A percentile compares a stretch with the other conserved stretches of the same genome.
phyloP scores from a whole-genome alignment of 1,140 invertebrate genomes.

The Sycophaga agraensis region DNA sequence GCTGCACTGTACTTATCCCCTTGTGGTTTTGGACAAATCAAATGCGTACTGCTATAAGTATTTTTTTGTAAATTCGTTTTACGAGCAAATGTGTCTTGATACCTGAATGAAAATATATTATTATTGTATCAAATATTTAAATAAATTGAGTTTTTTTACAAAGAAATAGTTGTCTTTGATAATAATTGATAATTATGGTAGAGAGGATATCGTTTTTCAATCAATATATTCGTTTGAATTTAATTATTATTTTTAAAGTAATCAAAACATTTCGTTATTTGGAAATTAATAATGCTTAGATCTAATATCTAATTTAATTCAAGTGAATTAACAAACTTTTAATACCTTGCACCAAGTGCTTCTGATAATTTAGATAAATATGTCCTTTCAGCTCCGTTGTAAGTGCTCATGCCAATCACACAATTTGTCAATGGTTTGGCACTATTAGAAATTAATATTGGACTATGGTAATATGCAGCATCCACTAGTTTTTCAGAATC shows the following conservation, averaged over 20 bases:
- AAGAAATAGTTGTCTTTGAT: too few relatives aligned
- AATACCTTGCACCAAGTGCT: slow-evolving; percentile 71
- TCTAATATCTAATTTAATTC: too few relatives aligned
- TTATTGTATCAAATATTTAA: too few relatives aligned
- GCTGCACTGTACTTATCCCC: slow-evolving; percentile 84
- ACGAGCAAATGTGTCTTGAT: slow-evolving; percentile 66
- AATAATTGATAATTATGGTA: too few relatives aligned
- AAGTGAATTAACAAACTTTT: neutral
- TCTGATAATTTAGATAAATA: slow-evolving; percentile 71
- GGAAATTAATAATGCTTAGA: too few relatives aligned
- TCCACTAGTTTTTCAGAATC: slow-evolving; percentile 61
- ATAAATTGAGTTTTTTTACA: too few relatives aligned
- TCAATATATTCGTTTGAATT: too few relatives aligned
- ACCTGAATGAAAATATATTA: slow-evolving; percentile 42
- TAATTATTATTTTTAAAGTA: too few relatives aligned
- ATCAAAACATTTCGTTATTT: too few relatives aligned
- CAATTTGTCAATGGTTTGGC: slow-evolving; percentile 66
- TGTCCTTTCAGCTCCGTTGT: slow-evolving; percentile 67
- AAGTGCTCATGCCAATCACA: slow-evolving; percentile 77
- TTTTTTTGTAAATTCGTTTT: slow-evolving; percentile 56
- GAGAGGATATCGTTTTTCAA: too few relatives aligned
- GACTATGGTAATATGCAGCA: slow-evolving; percentile 66
- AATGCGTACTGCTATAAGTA: slow-evolving; percentile 64
- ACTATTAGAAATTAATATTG: slow-evolving; percentile 56
- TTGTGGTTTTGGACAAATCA: slow-evolving; percentile 70